Conservation (phyloP, 2,797 vertebrate genomes). For the Poeciliopsis infans region DNA sequence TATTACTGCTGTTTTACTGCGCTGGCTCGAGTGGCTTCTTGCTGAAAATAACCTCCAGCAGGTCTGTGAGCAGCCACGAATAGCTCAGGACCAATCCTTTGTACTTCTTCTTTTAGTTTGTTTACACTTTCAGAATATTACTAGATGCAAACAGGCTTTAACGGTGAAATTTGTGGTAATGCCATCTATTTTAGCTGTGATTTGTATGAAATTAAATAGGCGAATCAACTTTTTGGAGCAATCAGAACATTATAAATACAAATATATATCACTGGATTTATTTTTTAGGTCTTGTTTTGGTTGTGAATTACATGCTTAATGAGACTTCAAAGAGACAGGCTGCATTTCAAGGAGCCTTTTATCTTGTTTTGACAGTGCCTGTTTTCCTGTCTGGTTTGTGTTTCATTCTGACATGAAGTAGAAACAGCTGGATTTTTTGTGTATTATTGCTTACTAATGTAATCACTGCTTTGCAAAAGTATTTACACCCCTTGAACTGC, state of each 20-base stretch:
- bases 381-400: neutral
- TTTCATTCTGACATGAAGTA: constrained; percentile 17
- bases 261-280: neutral
- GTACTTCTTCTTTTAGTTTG: constrained; percentile 15
- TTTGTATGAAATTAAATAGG: neutral
- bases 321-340: neutral
- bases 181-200: constrained; percentile 11
- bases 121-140: constrained; percentile 27
- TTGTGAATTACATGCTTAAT: neutral
- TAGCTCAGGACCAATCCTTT: constrained; percentile 30
- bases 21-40: constrained; percentile 37
- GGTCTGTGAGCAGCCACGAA: constrained; percentile 43
- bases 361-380: neutral
- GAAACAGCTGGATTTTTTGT: neutral
- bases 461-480: neutral
- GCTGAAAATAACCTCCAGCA: constrained; percentile 58
- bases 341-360: constrained; percentile 1
- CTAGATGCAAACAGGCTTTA: constrained; percentile 38
- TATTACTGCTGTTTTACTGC: constrained; percentile 53
- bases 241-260: neutral
- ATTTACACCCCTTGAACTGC: neutral
- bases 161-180: constrained; percentile 14
- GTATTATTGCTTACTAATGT: neutral
- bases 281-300: neutral
- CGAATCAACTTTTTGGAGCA: neutral